Conservation (phyloP, 30 jellyfish, hydroid and myxozoan genomes). For the Turritopsis dohrnii region DNA sequence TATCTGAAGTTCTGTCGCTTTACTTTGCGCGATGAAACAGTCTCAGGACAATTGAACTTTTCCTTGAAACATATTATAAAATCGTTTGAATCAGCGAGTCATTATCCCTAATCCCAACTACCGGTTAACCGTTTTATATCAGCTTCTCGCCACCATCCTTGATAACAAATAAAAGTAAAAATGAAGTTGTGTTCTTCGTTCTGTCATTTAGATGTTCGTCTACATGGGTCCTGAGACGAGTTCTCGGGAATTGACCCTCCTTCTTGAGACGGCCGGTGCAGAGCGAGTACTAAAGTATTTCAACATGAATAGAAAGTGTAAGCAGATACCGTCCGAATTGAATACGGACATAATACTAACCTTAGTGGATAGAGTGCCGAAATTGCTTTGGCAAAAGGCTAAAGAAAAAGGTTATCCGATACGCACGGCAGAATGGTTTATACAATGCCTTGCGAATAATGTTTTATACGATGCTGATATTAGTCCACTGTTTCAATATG, state of each 20-base stretch:
- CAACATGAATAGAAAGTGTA: not conserved
- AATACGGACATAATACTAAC: slow-evolving; percentile 16
- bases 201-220: not conserved
- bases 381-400: slow-evolving; percentile 9
- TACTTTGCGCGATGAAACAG: too few relatives aligned
- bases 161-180: too few relatives aligned
- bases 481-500: slow-evolving; percentile 18
- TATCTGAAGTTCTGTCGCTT: too few relatives aligned
- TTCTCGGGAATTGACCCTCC: not conserved
- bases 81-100: too few relatives aligned
- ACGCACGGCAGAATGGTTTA: slow-evolving; percentile 6
- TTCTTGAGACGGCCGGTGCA: slow-evolving; percentile 17
- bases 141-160: too few relatives aligned
- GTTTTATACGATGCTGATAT: not conserved
- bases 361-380: slow-evolving; percentile 6
- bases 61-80: too few relatives aligned
- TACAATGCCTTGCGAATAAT: not conserved
- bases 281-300: slow-evolving; percentile 1
- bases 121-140: too few relatives aligned
- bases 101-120: too few relatives aligned
- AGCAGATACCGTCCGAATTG: not conserved
- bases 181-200: not conserved
- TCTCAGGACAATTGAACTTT: too few relatives aligned
- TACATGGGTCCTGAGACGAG: not conserved
- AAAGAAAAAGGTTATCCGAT: not conserved